Conservation (phyloP, 2,113 vertebrate species). For the Anhinga anhinga region DNA sequence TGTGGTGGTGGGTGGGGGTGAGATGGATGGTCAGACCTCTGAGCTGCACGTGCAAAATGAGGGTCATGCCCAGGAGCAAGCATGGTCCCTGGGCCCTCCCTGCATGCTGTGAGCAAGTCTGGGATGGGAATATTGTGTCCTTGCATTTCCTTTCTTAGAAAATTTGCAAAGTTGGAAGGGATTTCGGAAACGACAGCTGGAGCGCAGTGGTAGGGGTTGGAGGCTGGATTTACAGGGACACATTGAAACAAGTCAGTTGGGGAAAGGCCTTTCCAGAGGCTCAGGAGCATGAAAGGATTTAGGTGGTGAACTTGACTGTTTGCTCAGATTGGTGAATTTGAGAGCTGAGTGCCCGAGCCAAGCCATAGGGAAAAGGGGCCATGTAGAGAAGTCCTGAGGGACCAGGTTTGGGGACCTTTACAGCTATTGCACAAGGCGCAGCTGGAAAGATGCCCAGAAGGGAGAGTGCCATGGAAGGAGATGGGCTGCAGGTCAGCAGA, state of each 20-base stretch:
- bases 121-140: not conserved
- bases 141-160: not conserved
- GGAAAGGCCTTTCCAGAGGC: not conserved
- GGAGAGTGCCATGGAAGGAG: not conserved
- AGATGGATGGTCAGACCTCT: not conserved
- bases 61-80: not conserved
- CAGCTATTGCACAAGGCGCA: not conserved
- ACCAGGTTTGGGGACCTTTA: not conserved
- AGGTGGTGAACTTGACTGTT: accelerated
- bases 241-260: too few relatives aligned
- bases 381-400: not conserved
- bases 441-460: too few relatives aligned
- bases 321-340: not conserved
- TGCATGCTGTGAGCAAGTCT: not conserved
- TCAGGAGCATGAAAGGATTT: not conserved
- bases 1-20: not conserved
- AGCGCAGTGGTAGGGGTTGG: not conserved
- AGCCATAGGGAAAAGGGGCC: not conserved
- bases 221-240: not conserved
- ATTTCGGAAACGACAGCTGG: not conserved
- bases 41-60: not conserved
- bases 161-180: not conserved
- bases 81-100: not conserved
- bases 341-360: not conserved
- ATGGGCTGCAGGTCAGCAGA: not conserved